Evolutionary conservation across 92 coral and sea anemone genomes (phyloP).

Genomic region (Heliopora coerulea): DNA sequence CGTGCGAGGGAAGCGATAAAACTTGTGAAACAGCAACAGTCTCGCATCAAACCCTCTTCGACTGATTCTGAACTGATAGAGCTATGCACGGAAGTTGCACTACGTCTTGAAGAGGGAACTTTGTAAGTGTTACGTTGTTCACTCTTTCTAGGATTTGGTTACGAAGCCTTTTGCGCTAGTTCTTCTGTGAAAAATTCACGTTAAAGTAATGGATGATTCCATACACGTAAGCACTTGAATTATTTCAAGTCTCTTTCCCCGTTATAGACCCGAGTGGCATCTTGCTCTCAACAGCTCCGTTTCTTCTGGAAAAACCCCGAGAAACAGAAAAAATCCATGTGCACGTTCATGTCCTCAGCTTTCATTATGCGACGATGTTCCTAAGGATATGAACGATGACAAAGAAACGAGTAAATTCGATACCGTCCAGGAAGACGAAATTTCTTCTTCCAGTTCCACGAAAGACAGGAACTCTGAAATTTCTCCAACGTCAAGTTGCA

Average conservation of each 20-base stretch:
- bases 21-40: slow-evolving; percentile 56
- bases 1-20: slow-evolving; percentile 76
- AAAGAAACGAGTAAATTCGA: not conserved
- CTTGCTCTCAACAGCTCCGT: not conserved
- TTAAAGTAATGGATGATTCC: too few species aligned
- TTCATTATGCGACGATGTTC: not conserved
- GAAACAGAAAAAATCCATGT: not conserved
- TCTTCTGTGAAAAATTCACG: too few species aligned
- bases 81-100: slow-evolving; percentile 77
- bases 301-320: slow-evolving; percentile 2
- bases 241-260: too few species aligned
- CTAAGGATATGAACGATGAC: not conserved
- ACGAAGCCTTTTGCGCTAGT: too few species aligned
- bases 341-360: not conserved
- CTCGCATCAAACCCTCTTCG: slow-evolving; percentile 47
- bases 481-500: not conserved
- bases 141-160: too few species aligned
- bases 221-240: too few species aligned
- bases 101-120: slow-evolving; percentile 43
- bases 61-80: slow-evolving; percentile 56
- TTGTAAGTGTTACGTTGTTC: too few species aligned
- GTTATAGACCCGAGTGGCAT: slow-evolving; percentile 7
- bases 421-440: not conserved
- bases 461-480: not conserved
- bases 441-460: not conserved